A percentile compares a stretch with the other conserved stretches of the same genome.
phyloP scores from a whole-genome alignment of 2,797 vertebrate genomes.

The Prionace glauca region DNA sequence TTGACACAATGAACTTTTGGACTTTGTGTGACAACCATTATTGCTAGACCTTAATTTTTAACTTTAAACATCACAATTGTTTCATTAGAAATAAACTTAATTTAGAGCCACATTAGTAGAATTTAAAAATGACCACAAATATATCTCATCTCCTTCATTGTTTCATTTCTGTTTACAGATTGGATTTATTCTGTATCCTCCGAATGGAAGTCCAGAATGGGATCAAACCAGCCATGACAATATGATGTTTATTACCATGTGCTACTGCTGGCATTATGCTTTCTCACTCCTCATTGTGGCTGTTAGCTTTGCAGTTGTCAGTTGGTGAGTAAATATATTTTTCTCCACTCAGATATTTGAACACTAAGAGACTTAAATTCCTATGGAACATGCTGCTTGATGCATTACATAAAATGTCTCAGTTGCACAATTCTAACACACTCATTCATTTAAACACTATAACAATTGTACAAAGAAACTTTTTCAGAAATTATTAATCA shows the following conservation, averaged over 20 bases:
- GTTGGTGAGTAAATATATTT: conserved; percentile 65
- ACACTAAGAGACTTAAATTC: background rate
- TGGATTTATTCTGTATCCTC: conserved; percentile 84
- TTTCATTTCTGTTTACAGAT: conserved; percentile 63
- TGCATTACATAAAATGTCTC: background rate
- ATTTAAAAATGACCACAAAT: background rate
- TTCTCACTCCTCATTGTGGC: conserved; percentile 66
- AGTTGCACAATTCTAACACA: background rate
- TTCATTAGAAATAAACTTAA: background rate
- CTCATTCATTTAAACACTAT: background rate
- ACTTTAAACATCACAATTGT: background rate
- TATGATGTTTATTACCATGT: conserved; percentile 83
- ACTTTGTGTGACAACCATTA: background rate
- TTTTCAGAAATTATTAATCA: background rate
- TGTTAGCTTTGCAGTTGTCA: conserved; percentile 66
- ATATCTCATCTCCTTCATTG: background rate
- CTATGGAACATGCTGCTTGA: background rate
- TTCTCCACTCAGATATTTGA: background rate
- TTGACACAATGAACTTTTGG: background rate
- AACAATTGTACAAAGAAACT: background rate
- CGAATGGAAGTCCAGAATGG: conserved; percentile 71
- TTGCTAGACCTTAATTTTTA: background rate
- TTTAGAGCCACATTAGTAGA: background rate
- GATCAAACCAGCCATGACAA: conserved; percentile 73
- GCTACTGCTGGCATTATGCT: conserved; percentile 89